Conservation (phyloP, 1,140 invertebrate genomes). For the Leptinotarsa texana region DNA sequence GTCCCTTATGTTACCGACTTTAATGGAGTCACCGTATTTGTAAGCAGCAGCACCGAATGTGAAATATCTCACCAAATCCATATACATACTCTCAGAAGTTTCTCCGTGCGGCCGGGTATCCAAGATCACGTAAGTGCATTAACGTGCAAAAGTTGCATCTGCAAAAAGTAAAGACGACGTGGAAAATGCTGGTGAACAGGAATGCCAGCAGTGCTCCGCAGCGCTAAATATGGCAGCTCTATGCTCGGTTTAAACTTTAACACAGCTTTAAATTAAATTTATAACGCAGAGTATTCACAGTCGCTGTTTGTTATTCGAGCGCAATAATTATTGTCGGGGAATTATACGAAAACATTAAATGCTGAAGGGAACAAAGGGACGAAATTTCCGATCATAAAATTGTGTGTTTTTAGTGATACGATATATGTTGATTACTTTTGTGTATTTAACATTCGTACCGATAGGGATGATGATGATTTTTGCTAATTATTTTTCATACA, state of each 20-base stretch:
- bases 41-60: too few species aligned
- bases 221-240: slow-evolving; percentile 2
- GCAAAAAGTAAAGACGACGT: slow-evolving; percentile 5
- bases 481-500: too few species aligned
- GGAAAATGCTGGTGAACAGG: neutral
- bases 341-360: neutral
- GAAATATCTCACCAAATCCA: too few species aligned
- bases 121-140: slow-evolving; percentile 2
- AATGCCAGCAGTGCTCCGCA: neutral
- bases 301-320: neutral
- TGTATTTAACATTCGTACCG: too few species aligned
- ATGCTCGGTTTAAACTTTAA: neutral
- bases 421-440: too few species aligned
- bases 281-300: neutral
- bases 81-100: neutral
- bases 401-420: too few species aligned
- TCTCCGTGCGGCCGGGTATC: neutral
- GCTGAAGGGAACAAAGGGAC: neutral
- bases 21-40: too few species aligned
- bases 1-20: too few species aligned
- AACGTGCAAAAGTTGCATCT: neutral
- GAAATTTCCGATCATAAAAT: neutral
- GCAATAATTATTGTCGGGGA: neutral
- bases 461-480: too few species aligned
- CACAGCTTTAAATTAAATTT: slow-evolving; percentile 1